Conservation (phyloP, 2,888 invertebrate species). For the Smittia sp. region DNA sequence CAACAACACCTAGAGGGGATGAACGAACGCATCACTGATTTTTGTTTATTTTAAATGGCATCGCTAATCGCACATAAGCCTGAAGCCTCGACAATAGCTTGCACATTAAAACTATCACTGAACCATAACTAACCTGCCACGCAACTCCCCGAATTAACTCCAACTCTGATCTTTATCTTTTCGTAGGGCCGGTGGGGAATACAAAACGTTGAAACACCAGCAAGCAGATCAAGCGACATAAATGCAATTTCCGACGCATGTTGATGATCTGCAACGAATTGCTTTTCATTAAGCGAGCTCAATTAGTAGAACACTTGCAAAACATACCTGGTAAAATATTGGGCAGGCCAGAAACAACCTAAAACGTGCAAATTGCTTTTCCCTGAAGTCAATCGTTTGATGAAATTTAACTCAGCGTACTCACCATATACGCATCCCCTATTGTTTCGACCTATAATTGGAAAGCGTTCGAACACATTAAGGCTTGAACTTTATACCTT, state of each 20-base stretch:
- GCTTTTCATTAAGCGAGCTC: too few relatives aligned
- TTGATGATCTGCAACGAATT: constrained; percentile 52
- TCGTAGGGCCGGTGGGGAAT: constrained; percentile 58
- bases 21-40: too few relatives aligned
- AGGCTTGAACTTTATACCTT: too few relatives aligned
- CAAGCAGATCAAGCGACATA: constrained; percentile 59
- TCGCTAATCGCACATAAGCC: too few relatives aligned
- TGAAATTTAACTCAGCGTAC: not conserved
- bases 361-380: not conserved
- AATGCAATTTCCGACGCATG: constrained; percentile 63
- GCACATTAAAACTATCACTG: not conserved
- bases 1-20: constrained; percentile 44
- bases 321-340: constrained; percentile 5
- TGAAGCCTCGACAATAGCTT: not conserved
- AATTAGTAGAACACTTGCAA: not conserved
- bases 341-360: constrained; percentile 33
- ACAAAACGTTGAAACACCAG: constrained; percentile 56
- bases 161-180: constrained; percentile 57
- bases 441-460: constrained; percentile 58
- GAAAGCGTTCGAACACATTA: too few relatives aligned
- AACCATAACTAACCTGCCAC: constrained; percentile 59
- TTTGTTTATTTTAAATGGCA: too few relatives aligned
- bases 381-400: not conserved
- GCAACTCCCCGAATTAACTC: constrained; percentile 64
- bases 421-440: constrained; percentile 63